Percentiles rank a stretch among this genome's conserved stretches.
These are phyloP conservation scores for Pycnonotus jocosus DNA, from an alignment of 2,113 vertebrate species.

Conservation along the genomic window DNA sequence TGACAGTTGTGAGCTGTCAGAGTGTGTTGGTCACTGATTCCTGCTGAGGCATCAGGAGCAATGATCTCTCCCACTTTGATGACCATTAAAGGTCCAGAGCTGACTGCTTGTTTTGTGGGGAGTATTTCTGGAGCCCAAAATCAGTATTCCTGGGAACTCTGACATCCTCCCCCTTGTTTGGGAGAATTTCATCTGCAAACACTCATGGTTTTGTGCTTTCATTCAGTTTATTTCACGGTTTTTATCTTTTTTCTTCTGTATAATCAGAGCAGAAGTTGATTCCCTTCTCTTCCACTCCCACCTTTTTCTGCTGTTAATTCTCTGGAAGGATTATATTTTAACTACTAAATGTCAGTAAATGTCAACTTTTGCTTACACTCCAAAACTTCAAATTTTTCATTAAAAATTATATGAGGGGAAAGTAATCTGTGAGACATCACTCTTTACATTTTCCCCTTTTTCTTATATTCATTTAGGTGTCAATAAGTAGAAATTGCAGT, in stretches of 20 bases:
- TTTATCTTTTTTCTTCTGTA: not conserved
- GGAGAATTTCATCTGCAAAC: not conserved
- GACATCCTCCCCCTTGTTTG: not conserved
- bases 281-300: conserved; percentile 11
- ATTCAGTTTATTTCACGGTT: not conserved
- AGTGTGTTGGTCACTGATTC: not conserved
- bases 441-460: not conserved
- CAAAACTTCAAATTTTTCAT: not conserved
- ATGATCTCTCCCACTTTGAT: not conserved
- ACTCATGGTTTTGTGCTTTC: not conserved
- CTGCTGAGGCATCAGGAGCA: not conserved
- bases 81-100: not conserved
- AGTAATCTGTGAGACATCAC: not conserved
- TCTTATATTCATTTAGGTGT: not conserved
- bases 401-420: not conserved
- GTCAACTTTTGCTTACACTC: conserved; percentile 22
- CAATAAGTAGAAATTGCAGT: not conserved
- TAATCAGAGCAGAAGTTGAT: conserved; percentile 33
- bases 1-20: not conserved
- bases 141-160: not conserved
- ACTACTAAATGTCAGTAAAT: conserved; percentile 53
- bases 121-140: not conserved
- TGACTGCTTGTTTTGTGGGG: not conserved
- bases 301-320: not conserved
- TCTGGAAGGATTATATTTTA: conserved; percentile 39